These are phyloP conservation scores for Phasianus colchicus DNA, from an alignment of 2,113 vertebrate genomes.

Conservation along the genomic window DNA sequence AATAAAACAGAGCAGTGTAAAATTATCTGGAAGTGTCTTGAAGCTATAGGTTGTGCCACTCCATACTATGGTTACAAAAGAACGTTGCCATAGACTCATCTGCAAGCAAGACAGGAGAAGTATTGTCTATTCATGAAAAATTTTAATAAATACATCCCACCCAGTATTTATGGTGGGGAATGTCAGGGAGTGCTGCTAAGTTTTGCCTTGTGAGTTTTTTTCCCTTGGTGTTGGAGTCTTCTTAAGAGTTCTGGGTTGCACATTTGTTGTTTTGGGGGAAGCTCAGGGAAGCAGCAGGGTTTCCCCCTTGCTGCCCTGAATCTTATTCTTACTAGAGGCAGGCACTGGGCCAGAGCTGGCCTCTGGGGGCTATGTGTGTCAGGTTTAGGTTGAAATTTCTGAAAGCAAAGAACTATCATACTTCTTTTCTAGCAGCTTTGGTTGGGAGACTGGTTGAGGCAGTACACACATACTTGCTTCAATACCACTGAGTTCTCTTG, in stretches of 20 bases:
- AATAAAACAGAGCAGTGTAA: neutral
- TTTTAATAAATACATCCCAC: neutral
- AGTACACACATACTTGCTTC: neutral
- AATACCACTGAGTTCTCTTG: accelerated
- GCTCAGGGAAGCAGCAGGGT: neutral
- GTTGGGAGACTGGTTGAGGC: neutral
- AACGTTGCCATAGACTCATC: neutral
- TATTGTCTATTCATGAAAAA: neutral
- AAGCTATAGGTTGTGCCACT: neutral
- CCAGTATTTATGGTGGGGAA: neutral
- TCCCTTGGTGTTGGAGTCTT: neutral
- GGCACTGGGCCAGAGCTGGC: neutral
- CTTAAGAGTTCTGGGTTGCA: neutral
- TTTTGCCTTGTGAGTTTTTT: neutral
- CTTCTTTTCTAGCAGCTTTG: neutral
- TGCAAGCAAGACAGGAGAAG: neutral
- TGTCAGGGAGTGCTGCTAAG: neutral
- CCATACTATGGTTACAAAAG: neutral
- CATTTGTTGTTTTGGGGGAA: neutral
- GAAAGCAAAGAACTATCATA: neutral
- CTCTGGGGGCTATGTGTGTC: neutral
- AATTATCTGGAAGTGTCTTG: neutral
- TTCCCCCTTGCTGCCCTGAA: neutral
- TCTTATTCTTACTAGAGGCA: neutral
- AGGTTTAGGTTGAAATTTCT: neutral